Evolutionary conservation across 2,888 invertebrate species (phyloP), one percentile per base, ranked within the genome.

Genomic region (Cerastis rubricosa): DNA sequence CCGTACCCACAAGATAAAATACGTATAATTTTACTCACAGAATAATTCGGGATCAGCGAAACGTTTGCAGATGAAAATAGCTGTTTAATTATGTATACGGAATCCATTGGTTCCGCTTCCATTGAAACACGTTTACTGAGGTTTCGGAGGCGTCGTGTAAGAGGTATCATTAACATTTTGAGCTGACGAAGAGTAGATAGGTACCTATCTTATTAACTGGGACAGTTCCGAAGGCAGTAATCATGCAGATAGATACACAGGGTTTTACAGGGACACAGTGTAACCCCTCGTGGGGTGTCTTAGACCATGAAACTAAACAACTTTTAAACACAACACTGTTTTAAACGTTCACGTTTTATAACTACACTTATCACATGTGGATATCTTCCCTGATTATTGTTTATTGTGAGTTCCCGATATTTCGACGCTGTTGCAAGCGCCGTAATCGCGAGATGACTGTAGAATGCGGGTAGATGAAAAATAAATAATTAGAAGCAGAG

Each of bases 21-120:
- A 66, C 71, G 64, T 64, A 71, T 70, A 77, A 78, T 66, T 78
- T 59, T 57, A 64, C 63, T 25, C 74, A 11, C 29, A 19, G 54
- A 85, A 85, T 78, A 85, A 74, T 66, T 80, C 51, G 25, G 45
- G 65, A 83, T 78, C 78, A 78, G 71, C 63, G 64, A 59, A 14
- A 78, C 67, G 70, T 81, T 83, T 71, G 68, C 79, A 85, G 81
- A 81, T 83, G 85, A 81, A 87, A 85, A 85, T 85, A 72, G 65
- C 81, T 83, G 54, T 78, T 87, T 80, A 83, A 88, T 87, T 87
- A 88, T 85, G 87, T 88, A 87, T 88, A 79, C 83, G 25, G 80
- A 71, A 85, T 83, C 81, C 89, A 85, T 87, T 82, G 65, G 76
- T 85, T 82, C 77, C 71, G 68, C 70, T 78, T 67, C 76, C 82